Evolutionary conservation across 1,140 invertebrate genomes (phyloP).

Genomic region (Tetramorium alpestre): DNA sequence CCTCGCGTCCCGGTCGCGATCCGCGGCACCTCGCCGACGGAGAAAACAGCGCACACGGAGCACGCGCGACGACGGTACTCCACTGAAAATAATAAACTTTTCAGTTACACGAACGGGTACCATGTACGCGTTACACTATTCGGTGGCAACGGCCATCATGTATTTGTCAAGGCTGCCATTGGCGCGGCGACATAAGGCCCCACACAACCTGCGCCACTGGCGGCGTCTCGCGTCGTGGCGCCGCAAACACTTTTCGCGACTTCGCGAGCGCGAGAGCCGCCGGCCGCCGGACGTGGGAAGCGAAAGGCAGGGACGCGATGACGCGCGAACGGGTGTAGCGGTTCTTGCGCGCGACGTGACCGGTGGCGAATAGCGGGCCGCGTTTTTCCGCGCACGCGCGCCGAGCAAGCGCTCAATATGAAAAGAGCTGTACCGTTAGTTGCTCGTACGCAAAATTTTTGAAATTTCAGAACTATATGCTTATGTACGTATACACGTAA

Average conservation of each 20-base stretch:
- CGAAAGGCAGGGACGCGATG: no score
- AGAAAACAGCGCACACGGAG: constrained; percentile 61
- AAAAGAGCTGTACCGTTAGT: no score
- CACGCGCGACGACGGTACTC: constrained; percentile 54
- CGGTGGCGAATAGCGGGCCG: no score
- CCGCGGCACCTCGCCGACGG: constrained; percentile 48
- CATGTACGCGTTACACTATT: constrained; percentile 81
- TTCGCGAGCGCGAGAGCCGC: no score
- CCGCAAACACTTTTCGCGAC: constrained; percentile 65
- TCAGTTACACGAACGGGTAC: constrained; percentile 76
- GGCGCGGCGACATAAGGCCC: constrained; percentile 78
- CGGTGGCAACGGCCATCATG: constrained; percentile 85
- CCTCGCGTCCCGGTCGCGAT: constrained; percentile 39
- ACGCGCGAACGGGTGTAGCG: no score
- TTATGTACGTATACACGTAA: no score
- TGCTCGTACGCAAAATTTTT: no score
- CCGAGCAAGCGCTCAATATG: no score
- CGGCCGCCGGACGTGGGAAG: no score
- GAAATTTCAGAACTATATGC: no score
- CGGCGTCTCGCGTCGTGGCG: constrained; percentile 62
- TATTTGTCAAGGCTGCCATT: constrained; percentile 84
- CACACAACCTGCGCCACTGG: constrained; percentile 71
- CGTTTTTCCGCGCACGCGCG: no score
- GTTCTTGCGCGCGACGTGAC: no score
- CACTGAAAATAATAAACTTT: constrained; percentile 77